Conservation (phyloP, 2,113 vertebrate species). For the Hydrolagus affinis region DNA sequence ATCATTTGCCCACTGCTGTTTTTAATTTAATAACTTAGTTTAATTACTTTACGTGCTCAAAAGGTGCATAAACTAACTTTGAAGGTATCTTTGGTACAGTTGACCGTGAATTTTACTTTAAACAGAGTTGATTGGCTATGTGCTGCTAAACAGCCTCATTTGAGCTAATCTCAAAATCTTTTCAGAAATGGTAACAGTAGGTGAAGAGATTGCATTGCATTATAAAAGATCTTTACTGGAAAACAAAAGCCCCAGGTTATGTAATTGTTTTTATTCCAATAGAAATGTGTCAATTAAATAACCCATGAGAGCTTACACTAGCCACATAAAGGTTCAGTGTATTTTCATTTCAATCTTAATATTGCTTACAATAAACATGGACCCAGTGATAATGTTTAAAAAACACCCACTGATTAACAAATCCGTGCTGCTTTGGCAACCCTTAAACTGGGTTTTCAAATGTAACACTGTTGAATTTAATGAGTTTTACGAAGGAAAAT, state of each 20-base stretch:
- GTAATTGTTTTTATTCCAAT: background rate
- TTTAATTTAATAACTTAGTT: no score
- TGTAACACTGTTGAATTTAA: background rate
- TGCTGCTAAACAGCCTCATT: background rate
- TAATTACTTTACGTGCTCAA: no score
- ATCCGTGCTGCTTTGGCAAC: background rate
- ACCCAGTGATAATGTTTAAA: background rate
- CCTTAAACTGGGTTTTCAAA: no score
- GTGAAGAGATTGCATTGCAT: background rate
- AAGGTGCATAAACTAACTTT: no score
- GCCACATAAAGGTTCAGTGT: background rate
- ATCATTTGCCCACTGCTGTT: no score
- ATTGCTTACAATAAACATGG: background rate
- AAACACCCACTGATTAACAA: background rate
- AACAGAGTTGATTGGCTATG: background rate
- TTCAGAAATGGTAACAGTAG: background rate
- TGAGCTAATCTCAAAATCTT: background rate
- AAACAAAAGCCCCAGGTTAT: no score
- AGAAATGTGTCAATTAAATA: background rate
- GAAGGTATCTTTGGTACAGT: no score
- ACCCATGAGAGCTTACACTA: background rate
- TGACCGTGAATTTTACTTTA: background rate
- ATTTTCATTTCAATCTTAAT: background rate
- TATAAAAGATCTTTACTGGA: background rate
- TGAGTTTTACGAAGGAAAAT: background rate